Evolutionary conservation across 2,888 invertebrate species (phyloP), one percentile per base, ranked within the genome.

Genomic region (Slavum lentiscoides): DNA sequence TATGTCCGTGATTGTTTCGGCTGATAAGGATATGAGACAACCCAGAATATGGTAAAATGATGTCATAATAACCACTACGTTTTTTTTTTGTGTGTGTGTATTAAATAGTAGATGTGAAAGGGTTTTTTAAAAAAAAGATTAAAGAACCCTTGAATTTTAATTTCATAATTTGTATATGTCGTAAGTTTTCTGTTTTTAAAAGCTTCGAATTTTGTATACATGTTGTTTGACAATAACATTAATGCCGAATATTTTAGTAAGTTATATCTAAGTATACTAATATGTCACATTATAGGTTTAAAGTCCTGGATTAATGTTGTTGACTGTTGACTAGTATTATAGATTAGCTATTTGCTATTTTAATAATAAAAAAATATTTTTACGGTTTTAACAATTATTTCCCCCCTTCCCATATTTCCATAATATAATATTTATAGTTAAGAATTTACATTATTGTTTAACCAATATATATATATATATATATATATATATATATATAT

Each of bases 1-100:
- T 69, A 69, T 30, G 19, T 30, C 1, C 17, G 9, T 30, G 19
- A 13, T 11, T 59, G 2, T 23, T 69, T 23, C 19, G 5, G 21
- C 49, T 55, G 69, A 55, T 69, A 69, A 69, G 30, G 37, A n/a
- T 15, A 17, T 9, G 19, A 19, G 17, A 53, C 30, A 30, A 68
- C 53, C 53, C 5, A 0, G 19, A 19, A 23, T n/a, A 6, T 7
- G 53, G 55, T 69, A 69, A 55, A 55, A n/a, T 69, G 37, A 53
- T 68, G 68, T 68, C 53, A 68, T 69, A 68, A 21, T 68, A 58
- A 37, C 64, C 64, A 64, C n/a, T 70, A 69, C 69, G 19, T 49
- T 49, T 49, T 49, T 49, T 19, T 73, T 43, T 49, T 23, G 6
- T n/a, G 49, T 21, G 43, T 39, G 7, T 17, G 4, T 43, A 9